Base-by-base conservation (phyloP, 1,140 invertebrate species). In the Aphelenchoides avenae region DNA sequence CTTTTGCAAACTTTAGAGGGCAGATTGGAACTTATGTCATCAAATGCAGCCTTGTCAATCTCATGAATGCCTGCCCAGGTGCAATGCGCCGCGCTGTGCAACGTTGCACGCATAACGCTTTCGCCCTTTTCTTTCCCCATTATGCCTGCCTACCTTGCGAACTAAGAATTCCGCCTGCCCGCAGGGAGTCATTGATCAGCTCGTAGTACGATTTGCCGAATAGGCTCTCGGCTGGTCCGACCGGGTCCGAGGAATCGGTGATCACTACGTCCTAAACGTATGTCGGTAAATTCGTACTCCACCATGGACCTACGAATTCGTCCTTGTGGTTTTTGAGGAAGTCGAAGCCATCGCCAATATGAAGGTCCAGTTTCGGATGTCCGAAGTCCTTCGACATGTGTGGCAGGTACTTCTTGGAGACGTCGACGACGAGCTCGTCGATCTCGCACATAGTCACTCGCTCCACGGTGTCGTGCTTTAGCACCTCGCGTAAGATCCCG, bases 221-320 rank as follows among this genome's bases (percentile, higher is more conserved):
- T 18, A 86, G 76, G 33, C 79, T 79, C 31, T 80, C 81, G 15
- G 85, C 85, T 40, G 85, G 85, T 41, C 85, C 93, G 34, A 94
- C 83, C 13, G 92, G 93, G 81, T 97, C 93, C 29, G 90, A 93
- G 40, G 91, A 94, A 76, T 99, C 94, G 0, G 94, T 98, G 31
- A 99, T 95, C 49, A 99, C 93, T 24, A 98, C 87, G 81, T 97
- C 93, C 79, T 91, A 98, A 18, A 18, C n/a, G 13, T 40, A 18
- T n/a, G 42, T 15, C 13, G 1, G 1, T 44, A 13, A 18, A 44
- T 37, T 37, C 18, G 26, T 47, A 29, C 13, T 3, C 9, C 9
- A 44, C 60, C 59, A 41, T 65, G 1, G 2, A 13, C 31, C n/a
- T 72, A 61, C 63, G 43, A 69, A 65, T 79, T 89, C 85, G 29